Percentiles rank a stretch among this genome's conserved stretches.
Conservation (phyloP, 2,797 vertebrate species). For the Lagorchestes hirsutus region DNA sequence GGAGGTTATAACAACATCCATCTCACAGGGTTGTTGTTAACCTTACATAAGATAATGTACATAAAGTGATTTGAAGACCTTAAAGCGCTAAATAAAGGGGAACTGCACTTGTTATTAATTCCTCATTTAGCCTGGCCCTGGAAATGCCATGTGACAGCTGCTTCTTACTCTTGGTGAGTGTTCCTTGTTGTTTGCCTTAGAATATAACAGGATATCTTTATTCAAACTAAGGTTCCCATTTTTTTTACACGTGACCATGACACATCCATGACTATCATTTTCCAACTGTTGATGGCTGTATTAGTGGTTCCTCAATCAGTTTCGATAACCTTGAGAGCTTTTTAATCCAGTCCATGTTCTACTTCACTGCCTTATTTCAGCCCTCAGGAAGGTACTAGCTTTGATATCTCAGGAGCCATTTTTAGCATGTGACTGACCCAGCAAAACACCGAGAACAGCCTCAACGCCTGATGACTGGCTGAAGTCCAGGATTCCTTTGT, state of each 20-base stretch:
- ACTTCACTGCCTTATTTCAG: constrained; percentile 67
- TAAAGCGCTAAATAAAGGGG: not conserved
- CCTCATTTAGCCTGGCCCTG: constrained; percentile 39
- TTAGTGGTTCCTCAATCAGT: constrained; percentile 76
- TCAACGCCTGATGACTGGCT: constrained; percentile 51
- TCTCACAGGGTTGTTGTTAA: not conserved
- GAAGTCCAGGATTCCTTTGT: constrained; percentile 44
- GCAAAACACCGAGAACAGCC: constrained; percentile 31
- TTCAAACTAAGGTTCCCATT: constrained; percentile 73
- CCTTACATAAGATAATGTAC: not conserved
- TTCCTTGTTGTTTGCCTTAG: constrained; percentile 68
- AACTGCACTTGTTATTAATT: not conserved
- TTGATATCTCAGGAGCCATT: constrained; percentile 65
- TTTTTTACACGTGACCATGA: constrained; percentile 71
- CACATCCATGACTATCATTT: constrained; percentile 63
- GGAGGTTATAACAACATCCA: not conserved
- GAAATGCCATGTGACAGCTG: not conserved
- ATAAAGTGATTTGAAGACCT: not conserved
- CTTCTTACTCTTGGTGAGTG: constrained; percentile 49
- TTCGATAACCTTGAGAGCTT: constrained; percentile 71
- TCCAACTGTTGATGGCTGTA: constrained; percentile 58
- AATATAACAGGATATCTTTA: constrained; percentile 73
- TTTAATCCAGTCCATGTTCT: constrained; percentile 63
- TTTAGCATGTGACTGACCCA: constrained; percentile 67
- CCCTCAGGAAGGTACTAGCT: constrained; percentile 68